Conservation (phyloP, 2,797 vertebrate genomes). For the Remorina albescens region DNA sequence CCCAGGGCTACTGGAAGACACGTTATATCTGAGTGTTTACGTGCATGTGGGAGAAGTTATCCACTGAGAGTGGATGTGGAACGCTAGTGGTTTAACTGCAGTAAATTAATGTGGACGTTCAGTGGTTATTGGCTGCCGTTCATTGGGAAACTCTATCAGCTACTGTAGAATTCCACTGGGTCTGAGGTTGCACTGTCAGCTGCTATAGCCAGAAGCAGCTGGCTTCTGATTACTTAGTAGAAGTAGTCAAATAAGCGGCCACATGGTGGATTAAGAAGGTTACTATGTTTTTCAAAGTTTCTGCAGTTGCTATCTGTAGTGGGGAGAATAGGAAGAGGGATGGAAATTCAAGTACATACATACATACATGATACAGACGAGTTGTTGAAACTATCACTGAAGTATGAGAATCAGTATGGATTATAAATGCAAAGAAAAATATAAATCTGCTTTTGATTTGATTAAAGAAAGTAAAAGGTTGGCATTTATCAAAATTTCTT, state of each 20-base stretch:
- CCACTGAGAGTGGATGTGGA: conserved; percentile 6
- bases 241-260: too few relatives aligned
- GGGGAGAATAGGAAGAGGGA: neutral
- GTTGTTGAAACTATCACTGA: neutral
- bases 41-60: conserved; percentile 37
- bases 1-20: neutral
- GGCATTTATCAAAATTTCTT: neutral
- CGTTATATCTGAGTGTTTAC: neutral
- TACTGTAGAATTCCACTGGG: neutral
- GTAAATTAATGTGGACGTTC: conserved; percentile 3
- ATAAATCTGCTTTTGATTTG: neutral
- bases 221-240: neutral
- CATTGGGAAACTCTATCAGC: conserved; percentile 2
- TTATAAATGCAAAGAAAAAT: too few relatives aligned
- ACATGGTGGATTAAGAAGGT: neutral
- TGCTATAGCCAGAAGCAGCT: neutral
- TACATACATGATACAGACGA: neutral
- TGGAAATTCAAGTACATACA: neutral
- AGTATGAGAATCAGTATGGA: too few relatives aligned
- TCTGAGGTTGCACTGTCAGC: conserved; percentile 19
- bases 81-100: conserved; percentile 13
- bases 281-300: neutral
- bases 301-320: neutral
- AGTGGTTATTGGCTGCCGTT: conserved; percentile 38
- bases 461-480: neutral